phyloP scores from a whole-genome alignment of 2,888 invertebrate species.

The Rhagonycha fulva region DNA sequence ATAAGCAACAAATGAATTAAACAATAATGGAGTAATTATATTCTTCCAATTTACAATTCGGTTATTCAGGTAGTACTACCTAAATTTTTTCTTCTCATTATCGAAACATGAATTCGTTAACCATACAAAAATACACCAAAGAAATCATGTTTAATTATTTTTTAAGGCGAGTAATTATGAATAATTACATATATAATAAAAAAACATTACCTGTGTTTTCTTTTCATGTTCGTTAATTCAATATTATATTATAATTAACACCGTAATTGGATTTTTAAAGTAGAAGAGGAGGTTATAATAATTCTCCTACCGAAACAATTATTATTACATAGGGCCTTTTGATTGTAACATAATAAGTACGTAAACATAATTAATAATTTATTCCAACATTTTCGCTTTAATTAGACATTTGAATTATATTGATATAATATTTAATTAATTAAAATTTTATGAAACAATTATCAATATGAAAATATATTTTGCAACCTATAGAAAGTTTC shows the following conservation, averaged over 20 bases:
- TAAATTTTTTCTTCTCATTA: constrained; percentile 27
- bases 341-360: background rate
- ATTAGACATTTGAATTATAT: background rate
- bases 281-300: constrained; percentile 12
- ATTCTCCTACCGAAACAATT: constrained; percentile 11
- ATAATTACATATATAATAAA: constrained; percentile 33
- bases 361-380: background rate
- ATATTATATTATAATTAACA: constrained; percentile 19
- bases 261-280: constrained; percentile 12
- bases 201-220: constrained; percentile 30
- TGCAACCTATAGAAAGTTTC: background rate
- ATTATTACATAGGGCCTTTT: background rate
- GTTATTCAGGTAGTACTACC: constrained; percentile 11
- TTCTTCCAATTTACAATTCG: constrained; percentile 14
- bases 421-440: background rate
- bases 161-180: constrained; percentile 30
- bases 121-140: constrained; percentile 23
- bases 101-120: constrained; percentile 23
- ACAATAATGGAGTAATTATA: constrained; percentile 19
- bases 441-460: background rate
- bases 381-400: background rate
- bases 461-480: background rate
- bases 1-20: constrained; percentile 3
- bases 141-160: constrained; percentile 30
- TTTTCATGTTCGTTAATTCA: constrained; percentile 24